Evolutionary conservation across 2,888 invertebrate species (phyloP).

Genomic region (Cephonodes hylas): DNA sequence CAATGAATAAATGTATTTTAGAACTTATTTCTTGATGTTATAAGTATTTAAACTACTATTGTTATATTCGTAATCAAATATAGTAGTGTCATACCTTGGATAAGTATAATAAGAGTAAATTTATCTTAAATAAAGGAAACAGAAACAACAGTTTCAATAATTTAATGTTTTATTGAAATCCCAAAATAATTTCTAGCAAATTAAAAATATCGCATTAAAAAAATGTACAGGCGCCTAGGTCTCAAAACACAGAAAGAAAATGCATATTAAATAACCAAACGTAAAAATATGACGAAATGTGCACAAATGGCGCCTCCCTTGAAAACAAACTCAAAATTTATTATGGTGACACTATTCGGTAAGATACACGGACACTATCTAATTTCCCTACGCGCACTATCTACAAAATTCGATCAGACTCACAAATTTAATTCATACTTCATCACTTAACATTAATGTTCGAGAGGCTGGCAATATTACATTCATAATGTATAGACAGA

Average conservation of each 20-base stretch:
- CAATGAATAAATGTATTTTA: neutral
- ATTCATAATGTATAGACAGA: neutral
- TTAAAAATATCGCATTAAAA: slow-evolving; percentile 27
- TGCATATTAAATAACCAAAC: no score
- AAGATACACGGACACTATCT: neutral
- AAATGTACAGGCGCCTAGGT: slow-evolving; percentile 5
- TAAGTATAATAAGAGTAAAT: neutral
- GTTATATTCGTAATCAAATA: neutral
- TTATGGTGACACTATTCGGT: no score
- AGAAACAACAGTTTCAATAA: slow-evolving; percentile 32
- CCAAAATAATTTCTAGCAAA: slow-evolving; percentile 43
- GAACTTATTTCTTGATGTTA: neutral
- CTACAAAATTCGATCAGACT: neutral
- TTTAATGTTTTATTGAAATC: slow-evolving; percentile 54
- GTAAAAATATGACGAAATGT: no score
- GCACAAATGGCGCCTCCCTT: no score
- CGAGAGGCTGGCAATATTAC: neutral
- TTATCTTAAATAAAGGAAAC: neutral
- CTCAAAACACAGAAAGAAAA: neutral
- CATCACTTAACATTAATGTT: neutral
- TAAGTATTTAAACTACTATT: neutral
- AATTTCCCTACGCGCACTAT: neutral
- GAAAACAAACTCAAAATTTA: no score
- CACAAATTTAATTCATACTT: neutral
- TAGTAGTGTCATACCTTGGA: neutral